Base-by-base conservation (phyloP, 2,888 invertebrate species). In the Halocaridina rubra region DNA sequence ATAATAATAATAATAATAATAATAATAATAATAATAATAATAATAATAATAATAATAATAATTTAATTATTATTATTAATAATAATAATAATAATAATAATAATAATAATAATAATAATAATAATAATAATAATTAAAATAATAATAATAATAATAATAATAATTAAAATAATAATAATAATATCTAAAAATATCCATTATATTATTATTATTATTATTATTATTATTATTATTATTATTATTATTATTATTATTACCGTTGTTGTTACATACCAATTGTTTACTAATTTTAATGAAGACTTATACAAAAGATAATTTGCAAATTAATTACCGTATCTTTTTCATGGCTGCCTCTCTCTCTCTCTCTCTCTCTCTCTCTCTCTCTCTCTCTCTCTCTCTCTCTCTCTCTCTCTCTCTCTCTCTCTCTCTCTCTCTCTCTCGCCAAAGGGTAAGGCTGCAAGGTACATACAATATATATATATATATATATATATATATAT, bases 11-110 rank as follows among this genome's bases (percentile, higher is more conserved):
- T 61, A 61, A 61, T 7, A 61, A 61, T 61, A 13, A n/a, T 61
- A 61, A 61, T 61, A n/a, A 61, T 61, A 61, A 61, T n/a, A 61
- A 13, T 13, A 7, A n/a, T 7, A 13, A n/a, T 13, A n/a, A 61
- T n/a, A 61, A 61, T 61, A n/a, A n/a, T 61, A 61, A 61, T 61
- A 61, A 61, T n/a, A n/a, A 61, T 61, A 61, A 61, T 61, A 61
- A n/a, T 61, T 13, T 13, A 19, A 61, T 19, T n/a, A 61, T 19
- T 61, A 61, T 19, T 61, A 7, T 19, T n/a, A 61, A 61, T 61
- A 61, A 13, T 13, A 7, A 61, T 61, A 61, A 61, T 61, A 7
- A 61, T 61, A 13, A n/a, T 61, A 7, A 71, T 8, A 71, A 71
- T 19, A 27, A 71, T 71, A 30, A 30, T 10, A 22, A 71, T 71